Evolutionary conservation across 2,888 invertebrate genomes (phyloP).

Genomic region (Dicranocentrus wangi): DNA sequence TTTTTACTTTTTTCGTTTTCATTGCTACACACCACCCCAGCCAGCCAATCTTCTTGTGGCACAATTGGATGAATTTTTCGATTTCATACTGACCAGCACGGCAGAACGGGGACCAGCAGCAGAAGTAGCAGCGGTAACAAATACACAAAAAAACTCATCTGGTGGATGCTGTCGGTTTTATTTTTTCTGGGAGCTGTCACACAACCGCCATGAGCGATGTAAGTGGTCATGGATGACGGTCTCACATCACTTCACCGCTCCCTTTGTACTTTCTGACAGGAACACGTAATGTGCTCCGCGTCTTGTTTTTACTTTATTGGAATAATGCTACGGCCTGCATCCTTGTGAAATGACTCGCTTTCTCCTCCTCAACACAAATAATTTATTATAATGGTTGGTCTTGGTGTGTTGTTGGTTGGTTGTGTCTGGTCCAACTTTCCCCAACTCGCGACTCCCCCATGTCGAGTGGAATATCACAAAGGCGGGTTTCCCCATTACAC

Average conservation of each 20-base stretch:
- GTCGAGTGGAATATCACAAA: background rate
- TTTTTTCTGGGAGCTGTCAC: background rate
- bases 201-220: background rate
- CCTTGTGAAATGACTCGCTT: conserved; percentile 7
- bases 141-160: too few species aligned
- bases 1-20: too few species aligned
- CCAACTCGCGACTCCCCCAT: conserved; percentile 1
- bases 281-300: background rate
- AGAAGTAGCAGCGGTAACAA: too few species aligned
- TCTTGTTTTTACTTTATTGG: too few species aligned
- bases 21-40: too few species aligned
- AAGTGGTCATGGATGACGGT: conserved; percentile 23
- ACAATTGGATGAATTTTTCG: too few species aligned
- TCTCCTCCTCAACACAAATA: conserved; percentile 29
- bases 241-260: conserved; percentile 13
- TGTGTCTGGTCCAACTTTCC: conserved; percentile 6
- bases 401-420: background rate
- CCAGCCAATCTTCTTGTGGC: too few species aligned
- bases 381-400: conserved; percentile 22
- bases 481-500: background rate
- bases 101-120: too few species aligned
- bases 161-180: background rate
- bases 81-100: too few species aligned
- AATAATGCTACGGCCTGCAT: background rate
- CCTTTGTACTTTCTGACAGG: conserved; percentile 13